A percentile compares a stretch with the other conserved stretches of the same genome.
Evolutionary conservation across 2,888 invertebrate genomes (phyloP).

Genomic region (Kryphioiulus occultus): DNA sequence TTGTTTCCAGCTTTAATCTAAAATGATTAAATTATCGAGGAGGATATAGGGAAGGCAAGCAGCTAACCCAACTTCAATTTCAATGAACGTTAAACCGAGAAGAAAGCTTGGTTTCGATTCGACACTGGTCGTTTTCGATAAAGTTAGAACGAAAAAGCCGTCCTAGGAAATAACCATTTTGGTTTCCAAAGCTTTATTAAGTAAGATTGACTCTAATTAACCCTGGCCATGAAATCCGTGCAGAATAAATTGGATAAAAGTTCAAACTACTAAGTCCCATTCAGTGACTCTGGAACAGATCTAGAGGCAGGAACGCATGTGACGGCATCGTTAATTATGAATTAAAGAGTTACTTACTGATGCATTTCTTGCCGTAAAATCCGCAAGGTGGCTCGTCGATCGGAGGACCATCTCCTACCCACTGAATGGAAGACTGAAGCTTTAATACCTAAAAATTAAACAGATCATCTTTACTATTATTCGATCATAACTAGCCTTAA

Average conservation of each 20-base stretch:
- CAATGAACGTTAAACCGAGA: background rate
- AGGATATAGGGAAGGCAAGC: background rate
- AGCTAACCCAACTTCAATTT: conserved; percentile 1
- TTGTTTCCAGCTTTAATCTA: background rate
- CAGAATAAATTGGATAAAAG: background rate
- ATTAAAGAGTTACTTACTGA: conserved; percentile 62
- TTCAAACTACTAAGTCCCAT: background rate
- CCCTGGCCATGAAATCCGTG: background rate
- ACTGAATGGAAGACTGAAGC: conserved; percentile 75
- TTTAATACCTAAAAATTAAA: conserved; percentile 76
- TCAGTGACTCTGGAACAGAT: background rate
- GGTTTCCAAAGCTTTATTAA: background rate
- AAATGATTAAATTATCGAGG: background rate
- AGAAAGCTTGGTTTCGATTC: background rate
- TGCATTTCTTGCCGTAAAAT: conserved; percentile 88
- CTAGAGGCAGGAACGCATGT: background rate
- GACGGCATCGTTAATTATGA: background rate
- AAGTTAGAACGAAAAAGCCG: background rate
- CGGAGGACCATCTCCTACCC: conserved; percentile 80
- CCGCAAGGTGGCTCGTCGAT: conserved; percentile 88
- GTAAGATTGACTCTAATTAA: background rate
- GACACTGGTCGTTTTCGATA: background rate
- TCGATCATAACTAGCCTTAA: no score
- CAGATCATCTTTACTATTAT: no score
- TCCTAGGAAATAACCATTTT: background rate